A percentile compares a stretch with the other conserved stretches of the same genome.
Evolutionary conservation across 2,113 vertebrate species (phyloP).

Genomic region (Zootoca vivipara): DNA sequence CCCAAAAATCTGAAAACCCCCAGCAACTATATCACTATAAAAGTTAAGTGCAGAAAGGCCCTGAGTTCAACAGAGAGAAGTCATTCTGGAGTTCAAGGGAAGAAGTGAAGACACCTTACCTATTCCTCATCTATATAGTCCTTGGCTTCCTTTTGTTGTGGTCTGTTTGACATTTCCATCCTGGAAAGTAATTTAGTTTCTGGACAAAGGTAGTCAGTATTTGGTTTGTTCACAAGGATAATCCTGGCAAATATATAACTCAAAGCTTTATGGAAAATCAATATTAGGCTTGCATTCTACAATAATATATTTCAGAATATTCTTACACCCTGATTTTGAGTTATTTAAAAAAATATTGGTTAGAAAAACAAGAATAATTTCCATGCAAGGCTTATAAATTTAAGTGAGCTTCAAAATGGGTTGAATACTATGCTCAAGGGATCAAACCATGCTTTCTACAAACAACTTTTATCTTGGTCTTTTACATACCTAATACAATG

Average conservation of each 20-base stretch:
- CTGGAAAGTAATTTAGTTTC: background rate
- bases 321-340: background rate
- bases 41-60: too few species aligned
- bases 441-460: constrained; percentile 40
- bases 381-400: background rate
- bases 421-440: constrained; percentile 19
- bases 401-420: constrained; percentile 19
- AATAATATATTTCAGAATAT: background rate
- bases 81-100: background rate
- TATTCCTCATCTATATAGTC: background rate
- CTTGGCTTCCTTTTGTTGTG: background rate
- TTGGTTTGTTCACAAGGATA: background rate
- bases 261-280: background rate
- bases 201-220: background rate
- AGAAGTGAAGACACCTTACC: background rate
- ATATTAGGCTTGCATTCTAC: background rate
- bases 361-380: background rate
- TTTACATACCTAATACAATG: constrained; percentile 46
- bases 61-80: background rate
- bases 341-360: background rate
- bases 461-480: constrained; percentile 56
- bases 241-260: background rate
- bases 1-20: too few species aligned
- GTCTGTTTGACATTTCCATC: background rate
- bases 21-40: too few species aligned